These are phyloP conservation scores for Antigone vipio DNA, from an alignment of 2,113 vertebrate species.

Conservation along the genomic window DNA sequence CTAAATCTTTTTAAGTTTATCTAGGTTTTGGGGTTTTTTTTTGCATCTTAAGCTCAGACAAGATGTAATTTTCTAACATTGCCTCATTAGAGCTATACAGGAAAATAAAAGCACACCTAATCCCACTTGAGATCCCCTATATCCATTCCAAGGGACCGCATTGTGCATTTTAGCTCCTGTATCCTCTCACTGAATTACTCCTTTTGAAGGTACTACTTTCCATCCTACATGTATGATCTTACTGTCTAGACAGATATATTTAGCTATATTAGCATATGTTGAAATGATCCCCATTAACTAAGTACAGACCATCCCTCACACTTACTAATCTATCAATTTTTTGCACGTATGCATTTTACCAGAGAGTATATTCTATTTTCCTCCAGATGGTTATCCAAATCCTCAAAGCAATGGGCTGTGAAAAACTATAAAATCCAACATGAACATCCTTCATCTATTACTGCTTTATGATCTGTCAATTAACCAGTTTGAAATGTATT, in stretches of 20 bases:
- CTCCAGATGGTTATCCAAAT: constrained; percentile 11
- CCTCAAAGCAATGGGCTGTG: constrained; percentile 19
- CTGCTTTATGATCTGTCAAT: background rate
- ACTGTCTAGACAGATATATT: background rate
- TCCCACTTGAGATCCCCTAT: background rate
- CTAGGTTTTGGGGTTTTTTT: background rate
- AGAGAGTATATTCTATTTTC: background rate
- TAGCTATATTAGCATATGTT: background rate
- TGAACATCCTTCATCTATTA: background rate
- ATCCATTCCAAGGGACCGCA: background rate
- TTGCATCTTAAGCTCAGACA: background rate
- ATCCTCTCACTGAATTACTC: background rate
- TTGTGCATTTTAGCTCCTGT: background rate
- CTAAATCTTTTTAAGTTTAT: background rate
- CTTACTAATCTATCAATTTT: background rate
- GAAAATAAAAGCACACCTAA: background rate
- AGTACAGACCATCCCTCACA: background rate
- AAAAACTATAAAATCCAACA: constrained; percentile 17
- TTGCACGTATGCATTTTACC: background rate
- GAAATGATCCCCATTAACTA: background rate
- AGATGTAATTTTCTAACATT: background rate
- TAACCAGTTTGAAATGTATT: background rate
- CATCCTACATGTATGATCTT: background rate
- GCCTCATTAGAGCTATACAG: background rate
- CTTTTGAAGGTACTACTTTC: background rate